Conservation (phyloP, 2,888 invertebrate species). For the Chalcosyrphus nemorum region DNA sequence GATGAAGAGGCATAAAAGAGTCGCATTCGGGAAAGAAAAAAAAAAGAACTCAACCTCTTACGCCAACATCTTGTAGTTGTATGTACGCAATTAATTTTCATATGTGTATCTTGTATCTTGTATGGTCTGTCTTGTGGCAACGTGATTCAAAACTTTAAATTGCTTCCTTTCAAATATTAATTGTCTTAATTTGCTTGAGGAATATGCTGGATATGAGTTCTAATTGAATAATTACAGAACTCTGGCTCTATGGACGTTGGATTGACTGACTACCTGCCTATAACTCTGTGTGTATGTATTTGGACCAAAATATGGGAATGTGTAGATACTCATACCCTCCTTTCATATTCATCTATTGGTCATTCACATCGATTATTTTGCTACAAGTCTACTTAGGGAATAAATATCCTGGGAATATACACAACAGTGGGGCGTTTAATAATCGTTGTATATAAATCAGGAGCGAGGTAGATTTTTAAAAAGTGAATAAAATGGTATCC, state of each 20-base stretch:
- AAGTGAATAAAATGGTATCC: neutral
- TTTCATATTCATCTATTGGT: conserved; percentile 28
- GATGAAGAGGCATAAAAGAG: neutral
- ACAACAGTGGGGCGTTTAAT: too few species aligned
- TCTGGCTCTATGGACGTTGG: neutral
- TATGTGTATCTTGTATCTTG: conserved; percentile 6
- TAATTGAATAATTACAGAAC: conserved; percentile 58
- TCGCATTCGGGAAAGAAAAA: neutral
- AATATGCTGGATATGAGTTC: conserved; percentile 27
- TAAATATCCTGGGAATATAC: neutral
- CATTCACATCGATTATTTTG: conserved; percentile 30
- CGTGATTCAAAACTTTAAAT: conserved; percentile 49
- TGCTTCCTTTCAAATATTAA: conserved; percentile 66
- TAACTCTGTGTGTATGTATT: neutral
- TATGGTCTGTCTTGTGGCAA: neutral
- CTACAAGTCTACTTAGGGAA: neutral
- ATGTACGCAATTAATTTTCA: conserved; percentile 56
- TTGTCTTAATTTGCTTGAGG: conserved; percentile 56
- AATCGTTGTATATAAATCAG: too few species aligned
- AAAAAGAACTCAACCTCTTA: conserved; percentile 10
- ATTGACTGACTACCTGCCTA: neutral
- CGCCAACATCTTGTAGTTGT: conserved; percentile 9
- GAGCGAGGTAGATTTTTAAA: neutral
- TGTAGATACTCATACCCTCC: neutral
- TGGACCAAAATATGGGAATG: neutral